Conservation (phyloP, 2,113 vertebrate species). For the Semnornis frantzii region DNA sequence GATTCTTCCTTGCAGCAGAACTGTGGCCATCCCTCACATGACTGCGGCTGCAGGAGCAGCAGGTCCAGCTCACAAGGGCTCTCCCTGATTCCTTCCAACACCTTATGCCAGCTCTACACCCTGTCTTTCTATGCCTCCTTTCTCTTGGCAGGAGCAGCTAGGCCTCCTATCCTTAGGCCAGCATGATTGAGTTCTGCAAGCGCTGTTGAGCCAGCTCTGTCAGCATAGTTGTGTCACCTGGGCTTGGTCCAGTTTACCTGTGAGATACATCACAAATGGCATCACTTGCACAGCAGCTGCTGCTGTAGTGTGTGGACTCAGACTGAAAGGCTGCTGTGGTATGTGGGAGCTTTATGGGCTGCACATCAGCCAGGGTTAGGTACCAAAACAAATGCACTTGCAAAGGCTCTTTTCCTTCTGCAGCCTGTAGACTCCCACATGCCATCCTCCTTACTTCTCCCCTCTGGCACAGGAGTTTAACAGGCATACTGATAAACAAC, state of each 20-base stretch:
- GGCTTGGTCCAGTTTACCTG: not conserved
- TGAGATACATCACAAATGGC: not conserved
- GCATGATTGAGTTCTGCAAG: not conserved
- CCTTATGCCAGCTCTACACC: not conserved
- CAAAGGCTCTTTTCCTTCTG: not conserved
- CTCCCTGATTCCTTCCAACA: not conserved
- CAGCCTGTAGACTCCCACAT: not conserved
- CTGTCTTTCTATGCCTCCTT: not conserved
- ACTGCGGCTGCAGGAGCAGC: not conserved
- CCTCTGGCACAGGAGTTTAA: not conserved
- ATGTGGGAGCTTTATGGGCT: not conserved
- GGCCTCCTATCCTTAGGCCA: not conserved
- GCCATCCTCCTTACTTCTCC: not conserved
- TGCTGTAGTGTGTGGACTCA: not conserved
- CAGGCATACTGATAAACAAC: not conserved
- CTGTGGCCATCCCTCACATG: not conserved
- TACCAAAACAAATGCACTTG: not conserved
- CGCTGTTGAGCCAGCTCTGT: not conserved
- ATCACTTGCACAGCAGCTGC: not conserved
- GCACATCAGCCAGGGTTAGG: not conserved
- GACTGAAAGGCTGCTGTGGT: not conserved
- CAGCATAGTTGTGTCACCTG: not conserved
- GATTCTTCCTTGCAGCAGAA: not conserved
- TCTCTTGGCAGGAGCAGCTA: not conserved
- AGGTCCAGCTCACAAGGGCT: not conserved